phyloP scores from a whole-genome alignment of 2,797 vertebrate genomes.

The Borostomias antarcticus region DNA sequence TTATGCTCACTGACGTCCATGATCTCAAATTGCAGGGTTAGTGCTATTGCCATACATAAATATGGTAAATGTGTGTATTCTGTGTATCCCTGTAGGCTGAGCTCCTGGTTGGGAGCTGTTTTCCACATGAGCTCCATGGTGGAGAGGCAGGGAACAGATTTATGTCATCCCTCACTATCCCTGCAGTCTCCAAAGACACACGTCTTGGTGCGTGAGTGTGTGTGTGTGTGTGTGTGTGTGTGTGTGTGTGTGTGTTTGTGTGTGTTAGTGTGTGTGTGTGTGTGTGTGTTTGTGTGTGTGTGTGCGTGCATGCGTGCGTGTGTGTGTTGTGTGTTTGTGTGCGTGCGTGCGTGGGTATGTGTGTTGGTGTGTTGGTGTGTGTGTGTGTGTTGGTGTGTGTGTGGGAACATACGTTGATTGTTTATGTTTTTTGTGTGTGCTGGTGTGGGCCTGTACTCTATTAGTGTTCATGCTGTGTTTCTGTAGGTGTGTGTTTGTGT shows the following conservation, averaged over 20 bases:
- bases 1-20: neutral
- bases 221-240: slow-evolving; percentile 3
- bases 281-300: slow-evolving; percentile 15
- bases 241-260: neutral
- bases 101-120: neutral
- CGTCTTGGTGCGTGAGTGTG: neutral
- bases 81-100: neutral
- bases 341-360: slow-evolving; percentile 57
- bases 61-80: neutral
- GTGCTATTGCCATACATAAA: no score
- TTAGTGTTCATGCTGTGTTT: neutral
- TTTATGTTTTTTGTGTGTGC: neutral
- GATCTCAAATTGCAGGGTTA: no score
- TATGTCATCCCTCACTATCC: neutral
- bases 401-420: no score
- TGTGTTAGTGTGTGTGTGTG: neutral
- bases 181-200: neutral
- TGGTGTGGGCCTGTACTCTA: slow-evolving; percentile 13
- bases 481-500: neutral
- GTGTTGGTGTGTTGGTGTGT: slow-evolving; percentile 52
- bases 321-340: slow-evolving; percentile 63
- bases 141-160: neutral
- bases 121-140: neutral
- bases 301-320: slow-evolving; percentile 21
- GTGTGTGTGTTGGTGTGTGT: slow-evolving; percentile 71